phyloP scores from a whole-genome alignment of 1,140 invertebrate species.

The Drosophila virilis region DNA sequence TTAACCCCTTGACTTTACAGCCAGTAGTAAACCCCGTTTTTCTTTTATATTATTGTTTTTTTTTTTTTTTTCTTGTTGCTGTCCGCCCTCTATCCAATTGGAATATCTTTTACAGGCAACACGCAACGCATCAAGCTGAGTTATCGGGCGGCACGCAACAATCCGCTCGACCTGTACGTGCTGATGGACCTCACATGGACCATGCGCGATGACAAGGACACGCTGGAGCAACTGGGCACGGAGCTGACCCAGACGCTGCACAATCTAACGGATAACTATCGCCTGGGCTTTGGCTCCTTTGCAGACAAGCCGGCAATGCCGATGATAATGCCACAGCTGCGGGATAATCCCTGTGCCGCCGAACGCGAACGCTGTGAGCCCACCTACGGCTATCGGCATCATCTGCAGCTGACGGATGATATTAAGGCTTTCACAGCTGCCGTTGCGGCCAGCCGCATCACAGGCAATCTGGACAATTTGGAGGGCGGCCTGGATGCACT shows the following conservation, averaged over 20 bases:
- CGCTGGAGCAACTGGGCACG: conserved; percentile 90
- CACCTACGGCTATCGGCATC: conserved; percentile 90
- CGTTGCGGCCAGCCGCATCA: conserved; percentile 89
- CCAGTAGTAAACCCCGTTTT: conserved; percentile 24
- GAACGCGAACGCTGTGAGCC: conserved; percentile 85
- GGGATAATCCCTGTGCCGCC: conserved; percentile 86
- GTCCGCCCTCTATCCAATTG: not conserved
- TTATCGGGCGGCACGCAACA: conserved; percentile 89
- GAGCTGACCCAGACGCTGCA: conserved; percentile 87
- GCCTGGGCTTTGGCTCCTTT: conserved; percentile 93
- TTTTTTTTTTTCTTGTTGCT: too few relatives aligned
- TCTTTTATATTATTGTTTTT: not conserved
- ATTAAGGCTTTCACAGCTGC: conserved; percentile 85
- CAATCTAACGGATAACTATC: conserved; percentile 92
- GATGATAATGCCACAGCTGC: conserved; percentile 86
- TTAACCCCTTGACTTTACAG: conserved; percentile 47
- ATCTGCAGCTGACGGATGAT: conserved; percentile 87
- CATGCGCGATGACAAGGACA: conserved; percentile 94
- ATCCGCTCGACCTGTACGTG: conserved; percentile 96
- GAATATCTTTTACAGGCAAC: conserved; percentile 82
- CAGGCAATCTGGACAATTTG: conserved; percentile 98
- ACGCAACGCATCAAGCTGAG: conserved; percentile 85
- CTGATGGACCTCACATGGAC: conserved; percentile 96
- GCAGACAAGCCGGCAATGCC: conserved; percentile 93
- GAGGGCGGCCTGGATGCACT: conserved; percentile 99